Percentiles rank a stretch among this genome's conserved stretches.
These are phyloP conservation scores for Upupa epops DNA, from an alignment of 2,113 vertebrate genomes.

Conservation along the genomic window DNA sequence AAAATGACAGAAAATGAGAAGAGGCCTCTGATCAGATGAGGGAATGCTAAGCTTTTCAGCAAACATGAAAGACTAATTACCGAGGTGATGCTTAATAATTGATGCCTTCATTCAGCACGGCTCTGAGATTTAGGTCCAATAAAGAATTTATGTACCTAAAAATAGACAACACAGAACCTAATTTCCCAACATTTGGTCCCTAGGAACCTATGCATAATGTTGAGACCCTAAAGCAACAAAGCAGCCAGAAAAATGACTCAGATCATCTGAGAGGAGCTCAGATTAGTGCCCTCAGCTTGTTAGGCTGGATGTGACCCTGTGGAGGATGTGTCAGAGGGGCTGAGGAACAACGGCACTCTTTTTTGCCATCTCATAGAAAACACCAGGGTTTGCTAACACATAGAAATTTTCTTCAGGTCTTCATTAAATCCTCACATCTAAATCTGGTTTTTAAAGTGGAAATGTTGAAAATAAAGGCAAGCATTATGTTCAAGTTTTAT, in stretches of 20 bases:
- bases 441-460: background rate
- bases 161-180: conserved; percentile 21
- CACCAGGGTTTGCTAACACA: background rate
- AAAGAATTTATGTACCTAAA: conserved; percentile 49
- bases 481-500: background rate
- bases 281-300: background rate
- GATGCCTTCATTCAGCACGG: conserved; percentile 20
- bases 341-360: background rate
- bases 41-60: conserved; percentile 10
- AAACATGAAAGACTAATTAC: conserved; percentile 51
- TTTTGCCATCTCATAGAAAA: background rate
- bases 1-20: conserved; percentile 21
- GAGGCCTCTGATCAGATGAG: conserved; percentile 29
- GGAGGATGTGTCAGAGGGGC: background rate
- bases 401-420: background rate
- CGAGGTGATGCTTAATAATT: conserved; percentile 49
- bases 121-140: conserved; percentile 42
- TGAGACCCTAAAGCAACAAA: background rate
- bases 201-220: background rate
- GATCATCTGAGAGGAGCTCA: background rate
- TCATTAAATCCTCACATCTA: background rate
- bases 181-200: background rate
- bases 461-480: background rate
- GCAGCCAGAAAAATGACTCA: background rate
- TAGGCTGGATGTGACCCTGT: background rate